Evolutionary conservation across 2,888 invertebrate genomes (phyloP).

Genomic region (Microdon myrmicae): DNA sequence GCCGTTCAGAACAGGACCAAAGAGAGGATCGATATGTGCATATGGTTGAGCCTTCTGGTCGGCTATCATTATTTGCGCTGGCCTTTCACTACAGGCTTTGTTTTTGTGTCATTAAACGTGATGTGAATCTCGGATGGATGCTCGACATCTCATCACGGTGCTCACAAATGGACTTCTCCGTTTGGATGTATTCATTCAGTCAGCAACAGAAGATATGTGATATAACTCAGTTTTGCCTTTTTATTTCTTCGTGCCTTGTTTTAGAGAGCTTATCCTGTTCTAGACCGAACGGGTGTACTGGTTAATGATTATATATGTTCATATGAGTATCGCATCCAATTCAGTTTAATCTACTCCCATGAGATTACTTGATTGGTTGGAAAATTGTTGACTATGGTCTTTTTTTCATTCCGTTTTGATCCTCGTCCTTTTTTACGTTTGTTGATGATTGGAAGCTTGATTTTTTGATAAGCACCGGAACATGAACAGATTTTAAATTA

Average conservation of each 20-base stretch:
- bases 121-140: slow-evolving; percentile 35
- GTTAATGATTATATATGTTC: slow-evolving; percentile 10
- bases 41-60: slow-evolving; percentile 32
- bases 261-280: slow-evolving; percentile 23
- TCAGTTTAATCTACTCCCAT: slow-evolving; percentile 38
- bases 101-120: slow-evolving; percentile 49
- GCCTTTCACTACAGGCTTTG: slow-evolving; percentile 24
- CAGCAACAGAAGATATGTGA: slow-evolving; percentile 11
- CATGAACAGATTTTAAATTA: slow-evolving; percentile 48
- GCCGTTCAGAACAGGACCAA: slow-evolving; percentile 11
- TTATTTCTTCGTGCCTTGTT: slow-evolving; percentile 11
- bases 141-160: slow-evolving; percentile 36
- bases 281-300: slow-evolving; percentile 21
- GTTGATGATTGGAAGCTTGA: slow-evolving; percentile 19
- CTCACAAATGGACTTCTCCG: slow-evolving; percentile 38
- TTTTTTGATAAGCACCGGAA: slow-evolving; percentile 40
- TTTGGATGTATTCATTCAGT: slow-evolving; percentile 30
- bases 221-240: slow-evolving; percentile 2
- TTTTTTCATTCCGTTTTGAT: background rate
- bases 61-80: too few species aligned
- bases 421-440: slow-evolving; percentile 7
- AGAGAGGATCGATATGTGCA: slow-evolving; percentile 36
- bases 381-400: slow-evolving; percentile 4
- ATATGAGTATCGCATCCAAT: slow-evolving; percentile 12
- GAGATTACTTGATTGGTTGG: slow-evolving; percentile 44